Evolutionary conservation across 2,888 invertebrate genomes (phyloP).

Genomic region (Apamea anceps): DNA sequence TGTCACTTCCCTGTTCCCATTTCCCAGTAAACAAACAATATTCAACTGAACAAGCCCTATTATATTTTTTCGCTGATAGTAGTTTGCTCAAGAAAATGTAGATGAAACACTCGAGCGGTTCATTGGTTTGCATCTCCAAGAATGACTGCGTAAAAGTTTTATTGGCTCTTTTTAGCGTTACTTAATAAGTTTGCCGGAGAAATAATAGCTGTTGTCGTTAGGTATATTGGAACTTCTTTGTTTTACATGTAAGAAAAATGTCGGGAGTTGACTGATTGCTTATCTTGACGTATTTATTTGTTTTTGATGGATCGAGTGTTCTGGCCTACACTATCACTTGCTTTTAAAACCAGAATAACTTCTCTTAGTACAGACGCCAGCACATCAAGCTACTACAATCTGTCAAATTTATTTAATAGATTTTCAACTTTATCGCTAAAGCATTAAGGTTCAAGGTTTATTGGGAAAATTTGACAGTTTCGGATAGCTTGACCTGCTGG

Average conservation of each 20-base stretch:
- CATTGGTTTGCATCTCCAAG: constrained; percentile 42
- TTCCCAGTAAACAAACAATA: constrained; percentile 48
- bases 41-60: constrained; percentile 23
- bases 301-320: constrained; percentile 28
- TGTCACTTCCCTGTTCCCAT: constrained; percentile 9
- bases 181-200: constrained; percentile 39
- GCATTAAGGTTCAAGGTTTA: too few species aligned
- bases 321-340: neutral
- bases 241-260: constrained; percentile 23
- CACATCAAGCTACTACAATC: too few species aligned
- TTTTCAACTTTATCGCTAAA: too few species aligned
- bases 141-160: constrained; percentile 37
- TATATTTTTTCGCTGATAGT: constrained; percentile 40
- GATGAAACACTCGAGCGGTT: constrained; percentile 32
- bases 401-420: too few species aligned
- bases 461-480: too few species aligned
- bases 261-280: constrained; percentile 29
- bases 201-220: constrained; percentile 26
- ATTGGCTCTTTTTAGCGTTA: constrained; percentile 36
- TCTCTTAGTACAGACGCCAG: neutral
- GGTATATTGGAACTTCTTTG: constrained; percentile 14
- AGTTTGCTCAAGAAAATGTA: constrained; percentile 42
- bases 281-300: constrained; percentile 8
- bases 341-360: neutral
- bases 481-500: too few species aligned